phyloP scores from a whole-genome alignment of 37 sponge, comb jelly and placozoan genomes.

The Beroe ovata region DNA sequence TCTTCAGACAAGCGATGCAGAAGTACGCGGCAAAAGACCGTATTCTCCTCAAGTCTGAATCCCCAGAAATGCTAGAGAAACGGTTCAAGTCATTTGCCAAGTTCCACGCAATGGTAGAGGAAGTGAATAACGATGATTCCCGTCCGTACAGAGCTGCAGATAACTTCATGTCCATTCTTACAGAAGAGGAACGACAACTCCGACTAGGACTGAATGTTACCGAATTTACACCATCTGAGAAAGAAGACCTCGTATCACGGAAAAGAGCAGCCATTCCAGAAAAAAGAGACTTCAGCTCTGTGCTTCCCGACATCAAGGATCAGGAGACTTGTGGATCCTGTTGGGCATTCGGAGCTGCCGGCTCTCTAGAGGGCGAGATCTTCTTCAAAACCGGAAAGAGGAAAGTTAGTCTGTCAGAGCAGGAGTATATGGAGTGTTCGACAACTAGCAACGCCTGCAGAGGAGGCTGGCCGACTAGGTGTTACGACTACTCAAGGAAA shows the following conservation, averaged over 20 bases:
- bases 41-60: not conserved
- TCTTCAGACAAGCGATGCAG: not conserved
- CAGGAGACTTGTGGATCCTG: constrained; percentile 20
- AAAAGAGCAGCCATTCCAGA: not conserved
- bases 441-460: not conserved
- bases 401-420: not conserved
- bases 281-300: not conserved
- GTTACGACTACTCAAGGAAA: constrained; percentile 35
- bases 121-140: constrained; percentile 3
- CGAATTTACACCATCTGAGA: not conserved
- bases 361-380: constrained; percentile 21
- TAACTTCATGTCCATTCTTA: constrained; percentile 22
- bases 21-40: not conserved
- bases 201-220: not conserved
- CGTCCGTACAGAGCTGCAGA: not conserved
- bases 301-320: not conserved
- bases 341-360: constrained; percentile 31
- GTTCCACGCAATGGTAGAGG: not conserved
- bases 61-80: not conserved
- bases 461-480: constrained; percentile 9
- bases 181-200: not conserved
- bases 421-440: constrained; percentile 42
- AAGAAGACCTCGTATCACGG: not conserved
- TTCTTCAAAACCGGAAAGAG: not conserved
- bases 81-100: constrained; percentile 19